Percentiles rank a stretch among this genome's conserved stretches.
Evolutionary conservation across 2,113 vertebrate genomes (phyloP).

Genomic region (Ciconia stormi): DNA sequence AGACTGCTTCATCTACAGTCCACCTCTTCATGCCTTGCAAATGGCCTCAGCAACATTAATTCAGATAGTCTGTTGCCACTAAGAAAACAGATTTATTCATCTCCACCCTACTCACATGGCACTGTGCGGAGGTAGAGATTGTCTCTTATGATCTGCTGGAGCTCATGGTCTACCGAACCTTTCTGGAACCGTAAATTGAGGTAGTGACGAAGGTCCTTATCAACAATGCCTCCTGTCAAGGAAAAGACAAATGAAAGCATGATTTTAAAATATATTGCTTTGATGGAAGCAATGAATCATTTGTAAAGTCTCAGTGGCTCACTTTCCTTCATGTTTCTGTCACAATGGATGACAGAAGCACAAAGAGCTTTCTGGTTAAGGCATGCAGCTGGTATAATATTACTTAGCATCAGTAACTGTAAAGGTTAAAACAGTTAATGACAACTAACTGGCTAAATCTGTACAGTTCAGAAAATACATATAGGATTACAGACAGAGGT

Average conservation of each 20-base stretch:
- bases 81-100: neutral
- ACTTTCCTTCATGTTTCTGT: neutral
- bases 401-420: neutral
- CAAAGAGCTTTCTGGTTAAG: neutral
- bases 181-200: conserved; percentile 99
- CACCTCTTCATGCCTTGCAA: neutral
- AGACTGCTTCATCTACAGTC: neutral
- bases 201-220: conserved; percentile 98
- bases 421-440: neutral
- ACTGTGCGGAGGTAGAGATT: conserved; percentile 99
- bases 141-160: conserved; percentile 98
- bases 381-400: neutral
- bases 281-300: neutral
- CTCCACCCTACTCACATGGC: conserved; percentile 88
- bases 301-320: neutral
- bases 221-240: conserved; percentile 90
- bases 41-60: neutral
- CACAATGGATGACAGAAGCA: neutral
- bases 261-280: neutral
- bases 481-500: neutral
- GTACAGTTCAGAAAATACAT: neutral
- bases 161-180: conserved; percentile 96
- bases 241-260: neutral
- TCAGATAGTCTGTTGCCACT: neutral
- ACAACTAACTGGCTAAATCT: neutral